Conservation (phyloP, 35 echinoderm and acorn worm species). For the Anneissia japonica region DNA sequence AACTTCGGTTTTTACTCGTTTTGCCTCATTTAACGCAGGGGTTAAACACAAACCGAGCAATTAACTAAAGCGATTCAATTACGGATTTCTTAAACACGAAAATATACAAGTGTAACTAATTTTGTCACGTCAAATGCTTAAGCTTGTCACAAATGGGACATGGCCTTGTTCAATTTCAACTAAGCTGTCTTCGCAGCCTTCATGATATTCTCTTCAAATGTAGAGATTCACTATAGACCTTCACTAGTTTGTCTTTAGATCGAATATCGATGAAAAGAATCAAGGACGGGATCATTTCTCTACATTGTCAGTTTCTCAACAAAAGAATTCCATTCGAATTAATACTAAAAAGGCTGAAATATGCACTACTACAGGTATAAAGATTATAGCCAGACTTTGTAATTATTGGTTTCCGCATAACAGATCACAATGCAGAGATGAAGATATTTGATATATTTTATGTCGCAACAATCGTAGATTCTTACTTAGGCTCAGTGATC, state of each 20-base stretch:
- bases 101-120: not conserved
- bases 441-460: not conserved
- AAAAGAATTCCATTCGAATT: not conserved
- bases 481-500: not conserved
- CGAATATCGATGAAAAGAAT: not conserved
- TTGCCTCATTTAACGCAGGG: no score
- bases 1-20: no score
- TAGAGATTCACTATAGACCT: not conserved
- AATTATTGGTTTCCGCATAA: not conserved
- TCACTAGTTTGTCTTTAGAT: not conserved
- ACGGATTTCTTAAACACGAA: not conserved
- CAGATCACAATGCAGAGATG: not conserved
- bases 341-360: not conserved
- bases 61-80: no score
- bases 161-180: not conserved
- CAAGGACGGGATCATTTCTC: not conserved
- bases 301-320: not conserved
- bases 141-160: not conserved
- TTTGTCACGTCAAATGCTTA: not conserved
- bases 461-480: not conserved
- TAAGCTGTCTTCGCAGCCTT: not conserved
- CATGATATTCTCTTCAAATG: not conserved
- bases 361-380: not conserved
- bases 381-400: not conserved
- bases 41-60: no score